phyloP scores from a whole-genome alignment of 2,113 vertebrate genomes.

The Columba janthina region DNA sequence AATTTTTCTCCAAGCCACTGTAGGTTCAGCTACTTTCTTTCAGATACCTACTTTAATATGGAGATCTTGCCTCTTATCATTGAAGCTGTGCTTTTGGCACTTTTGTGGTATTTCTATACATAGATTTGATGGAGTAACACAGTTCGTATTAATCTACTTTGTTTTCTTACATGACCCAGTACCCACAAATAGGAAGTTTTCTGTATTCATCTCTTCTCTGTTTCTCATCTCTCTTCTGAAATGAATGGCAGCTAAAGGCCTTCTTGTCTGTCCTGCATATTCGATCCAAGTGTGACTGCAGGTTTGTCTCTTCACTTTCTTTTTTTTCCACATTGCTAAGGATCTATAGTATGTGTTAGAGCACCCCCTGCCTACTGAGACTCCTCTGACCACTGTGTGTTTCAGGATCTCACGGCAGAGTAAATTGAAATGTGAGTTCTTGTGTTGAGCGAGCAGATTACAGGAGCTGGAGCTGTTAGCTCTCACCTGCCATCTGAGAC shows the following conservation, averaged over 20 bases:
- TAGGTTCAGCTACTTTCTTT: neutral
- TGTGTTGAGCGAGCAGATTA: conserved; percentile 5
- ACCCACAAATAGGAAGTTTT: neutral
- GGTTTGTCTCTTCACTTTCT: neutral
- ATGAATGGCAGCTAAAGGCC: neutral
- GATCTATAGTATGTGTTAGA: neutral
- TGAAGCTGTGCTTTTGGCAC: neutral
- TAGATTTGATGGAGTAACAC: neutral
- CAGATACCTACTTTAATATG: neutral
- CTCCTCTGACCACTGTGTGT: neutral
- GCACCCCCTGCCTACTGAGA: neutral
- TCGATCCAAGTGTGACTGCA: neutral
- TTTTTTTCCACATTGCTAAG: neutral
- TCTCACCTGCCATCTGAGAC: conserved; percentile 1
- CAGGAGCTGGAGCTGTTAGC: neutral
- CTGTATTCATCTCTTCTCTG: neutral
- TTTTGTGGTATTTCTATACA: neutral
- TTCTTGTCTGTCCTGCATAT: neutral
- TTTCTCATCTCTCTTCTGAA: neutral
- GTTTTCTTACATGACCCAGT: neutral
- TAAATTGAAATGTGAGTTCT: conserved; percentile 5
- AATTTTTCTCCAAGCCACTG: neutral
- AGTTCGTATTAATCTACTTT: neutral
- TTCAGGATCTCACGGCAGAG: neutral
- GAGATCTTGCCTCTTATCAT: neutral